Base-by-base conservation (phyloP, 2,888 invertebrate species). In the Stenchaetothrips biformis region DNA sequence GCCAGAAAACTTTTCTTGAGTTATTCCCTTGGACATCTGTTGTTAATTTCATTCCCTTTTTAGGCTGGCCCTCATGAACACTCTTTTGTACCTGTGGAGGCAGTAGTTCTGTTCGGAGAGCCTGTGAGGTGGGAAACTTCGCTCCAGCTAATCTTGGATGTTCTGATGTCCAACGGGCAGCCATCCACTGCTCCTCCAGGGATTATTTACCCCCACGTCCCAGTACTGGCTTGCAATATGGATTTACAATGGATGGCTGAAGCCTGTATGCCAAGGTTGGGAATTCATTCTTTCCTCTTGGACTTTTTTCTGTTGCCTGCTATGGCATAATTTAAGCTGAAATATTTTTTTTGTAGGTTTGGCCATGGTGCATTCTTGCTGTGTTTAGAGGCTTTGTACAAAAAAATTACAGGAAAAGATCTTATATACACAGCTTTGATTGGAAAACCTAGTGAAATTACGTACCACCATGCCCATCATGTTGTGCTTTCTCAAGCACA, bases 201-300 rank as follows among this genome's bases (percentile, higher is more conserved):
- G 16, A 83, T 89, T 82, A 89, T 89, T 37, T 88, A 90, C 85
- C 90, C 91, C 6, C 92, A 92, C 85, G 87, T 92, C 82, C 92
- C 92, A 53, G 85, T 92, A n/a, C 85, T 92, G 81, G 92, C 91
- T 0, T 92, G 92, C 84, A 92, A 92, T 84, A 90, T 91, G 89
- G 92, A 92, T 86, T 86, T 92, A 78, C 86, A 91, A 80, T 92
- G 91, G 91, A 91, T 91, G 88, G 90, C 91, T 2, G 91, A 92
- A 83, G 90, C 91, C 11, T 88, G 89, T 27, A 89, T 91, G 86
- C 92, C 92, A 1, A 88, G 92, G 88, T 91, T 86, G 67, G 78
- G 37, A 37, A 37, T 2, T 37, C 4, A 4, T 37, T 37, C 79
- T 77, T 59, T 8, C 47, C 25, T 59, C 48, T 18, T 62, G 25